Evolutionary conservation across 2,113 vertebrate species (phyloP).

Genomic region (Asarcornis scutulata): DNA sequence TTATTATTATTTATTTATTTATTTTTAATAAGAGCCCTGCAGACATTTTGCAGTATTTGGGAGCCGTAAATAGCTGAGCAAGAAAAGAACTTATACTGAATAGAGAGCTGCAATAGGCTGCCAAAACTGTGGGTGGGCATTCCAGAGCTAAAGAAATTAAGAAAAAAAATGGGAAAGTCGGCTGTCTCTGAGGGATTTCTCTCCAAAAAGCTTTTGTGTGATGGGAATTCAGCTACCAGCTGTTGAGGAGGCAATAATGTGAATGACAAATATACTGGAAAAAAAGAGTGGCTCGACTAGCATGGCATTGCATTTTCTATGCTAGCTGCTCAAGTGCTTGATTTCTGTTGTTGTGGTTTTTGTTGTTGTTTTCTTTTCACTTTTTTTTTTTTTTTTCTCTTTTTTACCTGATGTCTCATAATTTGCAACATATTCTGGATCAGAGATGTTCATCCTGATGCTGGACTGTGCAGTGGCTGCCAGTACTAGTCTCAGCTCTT

Average conservation of each 20-base stretch:
- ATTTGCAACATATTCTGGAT: background rate
- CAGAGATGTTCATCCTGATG: accelerated
- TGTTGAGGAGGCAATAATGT: background rate
- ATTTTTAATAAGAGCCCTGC: background rate
- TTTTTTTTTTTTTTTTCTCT: background rate
- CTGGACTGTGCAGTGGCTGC: background rate
- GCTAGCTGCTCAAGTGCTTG: background rate
- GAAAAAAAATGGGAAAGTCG: background rate
- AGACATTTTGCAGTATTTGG: slow-evolving; percentile 14
- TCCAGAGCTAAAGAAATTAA: background rate
- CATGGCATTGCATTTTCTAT: background rate
- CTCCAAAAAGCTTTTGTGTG: background rate
- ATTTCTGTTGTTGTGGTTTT: background rate
- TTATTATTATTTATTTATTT: background rate
- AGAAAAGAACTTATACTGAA: background rate
- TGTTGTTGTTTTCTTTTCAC: too few relatives aligned
- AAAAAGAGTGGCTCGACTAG: background rate
- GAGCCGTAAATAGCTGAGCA: slow-evolving; percentile 13
- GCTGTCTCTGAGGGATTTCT: background rate
- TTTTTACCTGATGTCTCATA: background rate
- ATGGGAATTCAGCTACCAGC: background rate
- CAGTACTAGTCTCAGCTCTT: background rate
- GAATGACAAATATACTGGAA: background rate
- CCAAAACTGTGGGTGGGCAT: slow-evolving; percentile 24
- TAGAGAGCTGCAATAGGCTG: background rate